A percentile compares a stretch with the other conserved stretches of the same genome.
Evolutionary conservation across 2,888 invertebrate genomes (phyloP).

Genomic region (Pyrrhosoma nymphula): DNA sequence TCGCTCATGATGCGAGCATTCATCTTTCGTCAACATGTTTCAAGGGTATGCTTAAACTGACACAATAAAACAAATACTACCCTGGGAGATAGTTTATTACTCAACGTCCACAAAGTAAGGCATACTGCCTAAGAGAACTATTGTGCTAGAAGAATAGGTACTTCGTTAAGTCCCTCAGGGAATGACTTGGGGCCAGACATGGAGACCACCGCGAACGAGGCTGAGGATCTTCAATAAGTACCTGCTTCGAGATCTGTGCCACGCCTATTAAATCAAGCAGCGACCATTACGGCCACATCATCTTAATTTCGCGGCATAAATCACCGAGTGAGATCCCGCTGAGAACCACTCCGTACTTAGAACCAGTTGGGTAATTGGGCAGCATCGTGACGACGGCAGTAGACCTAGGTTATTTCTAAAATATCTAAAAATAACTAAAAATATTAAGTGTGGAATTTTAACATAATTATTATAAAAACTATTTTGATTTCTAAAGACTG

Average conservation of each 20-base stretch:
- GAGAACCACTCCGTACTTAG: not conserved
- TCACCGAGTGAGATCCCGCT: not conserved
- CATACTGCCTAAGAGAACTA: not conserved
- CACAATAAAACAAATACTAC: not conserved
- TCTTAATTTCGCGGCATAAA: slow-evolving; percentile 30
- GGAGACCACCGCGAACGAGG: not conserved
- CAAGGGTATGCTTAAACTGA: too few species aligned
- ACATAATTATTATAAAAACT: not conserved
- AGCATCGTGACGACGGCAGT: not conserved
- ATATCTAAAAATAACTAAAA: not conserved
- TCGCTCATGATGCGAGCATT: too few species aligned
- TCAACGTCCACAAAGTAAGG: not conserved
- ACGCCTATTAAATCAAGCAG: not conserved
- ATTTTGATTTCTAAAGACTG: too few species aligned
- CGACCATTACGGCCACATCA: not conserved
- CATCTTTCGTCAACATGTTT: too few species aligned
- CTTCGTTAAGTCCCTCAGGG: not conserved
- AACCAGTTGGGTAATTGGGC: not conserved
- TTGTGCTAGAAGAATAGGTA: not conserved
- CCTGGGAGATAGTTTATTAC: not conserved
- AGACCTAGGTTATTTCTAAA: not conserved
- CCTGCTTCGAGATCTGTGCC: not conserved
- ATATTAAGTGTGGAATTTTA: not conserved
- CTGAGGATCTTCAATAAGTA: not conserved
- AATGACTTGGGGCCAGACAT: not conserved